phyloP scores from a whole-genome alignment of 2,113 vertebrate species.

The Oostethus manadensis region DNA sequence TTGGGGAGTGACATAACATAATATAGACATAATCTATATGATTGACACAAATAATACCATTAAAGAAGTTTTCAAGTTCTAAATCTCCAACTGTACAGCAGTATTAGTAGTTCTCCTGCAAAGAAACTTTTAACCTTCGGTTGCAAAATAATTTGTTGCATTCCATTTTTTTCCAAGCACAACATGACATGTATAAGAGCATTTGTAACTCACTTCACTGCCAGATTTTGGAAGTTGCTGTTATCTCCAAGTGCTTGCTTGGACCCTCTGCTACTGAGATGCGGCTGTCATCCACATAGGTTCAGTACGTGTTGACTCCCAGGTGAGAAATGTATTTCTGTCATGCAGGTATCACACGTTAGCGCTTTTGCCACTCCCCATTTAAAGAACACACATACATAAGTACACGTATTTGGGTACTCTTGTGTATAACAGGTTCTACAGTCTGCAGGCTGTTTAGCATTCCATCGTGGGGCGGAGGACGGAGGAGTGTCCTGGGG shows the following conservation, averaged over 20 bases:
- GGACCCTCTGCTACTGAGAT: not conserved
- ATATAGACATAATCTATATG: no score
- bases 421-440: constrained; percentile 39
- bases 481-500: constrained; percentile 25
- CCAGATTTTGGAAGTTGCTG: not conserved
- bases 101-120: no score
- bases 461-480: constrained; percentile 52
- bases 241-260: constrained; percentile 1
- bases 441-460: constrained; percentile 22
- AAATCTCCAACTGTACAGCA: not conserved
- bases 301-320: constrained; percentile 10
- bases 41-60: no score
- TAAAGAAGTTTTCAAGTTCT: no score
- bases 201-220: not conserved
- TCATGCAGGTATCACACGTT: constrained; percentile 17
- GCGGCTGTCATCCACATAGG: constrained; percentile 10
- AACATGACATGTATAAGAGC: not conserved
- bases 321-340: constrained; percentile 1
- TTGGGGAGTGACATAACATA: no score
- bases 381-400: constrained; percentile 11
- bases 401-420: not conserved
- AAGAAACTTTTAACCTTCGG: not conserved
- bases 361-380: constrained; percentile 38
- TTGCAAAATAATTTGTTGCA: not conserved
- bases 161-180: no score